These are phyloP conservation scores for Carettochelys insculpta DNA, from an alignment of 2,113 vertebrate genomes.

Conservation along the genomic window DNA sequence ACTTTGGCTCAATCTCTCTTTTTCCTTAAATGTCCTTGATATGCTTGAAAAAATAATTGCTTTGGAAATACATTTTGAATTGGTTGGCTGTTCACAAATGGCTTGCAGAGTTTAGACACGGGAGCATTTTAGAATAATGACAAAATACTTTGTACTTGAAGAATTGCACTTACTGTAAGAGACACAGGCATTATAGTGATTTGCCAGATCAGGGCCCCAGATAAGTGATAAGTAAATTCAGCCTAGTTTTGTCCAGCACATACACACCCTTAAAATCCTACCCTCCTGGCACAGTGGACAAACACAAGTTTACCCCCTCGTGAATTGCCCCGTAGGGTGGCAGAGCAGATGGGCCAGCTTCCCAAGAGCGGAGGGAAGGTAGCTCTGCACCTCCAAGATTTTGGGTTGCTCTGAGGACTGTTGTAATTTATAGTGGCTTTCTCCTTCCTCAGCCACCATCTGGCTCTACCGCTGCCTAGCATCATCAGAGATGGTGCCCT, in stretches of 20 bases:
- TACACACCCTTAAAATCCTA: neutral
- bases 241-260: neutral
- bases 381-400: neutral
- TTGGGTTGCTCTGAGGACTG: neutral
- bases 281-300: conserved; percentile 52
- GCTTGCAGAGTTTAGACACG: neutral
- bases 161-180: neutral
- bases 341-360: conserved; percentile 12
- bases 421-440: neutral
- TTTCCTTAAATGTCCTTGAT: neutral
- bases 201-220: neutral
- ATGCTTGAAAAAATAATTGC: neutral
- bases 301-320: conserved; percentile 12
- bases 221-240: conserved; percentile 10
- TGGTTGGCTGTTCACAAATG: neutral
- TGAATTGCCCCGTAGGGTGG: conserved; percentile 32
- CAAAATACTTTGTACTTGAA: neutral
- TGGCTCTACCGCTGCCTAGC: neutral
- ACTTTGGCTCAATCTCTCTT: neutral
- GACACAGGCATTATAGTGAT: too few relatives aligned
- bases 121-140: neutral
- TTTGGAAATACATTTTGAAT: neutral
- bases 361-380: conserved; percentile 3
- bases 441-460: neutral
- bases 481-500: neutral